Conservation (phyloP, 1,140 invertebrate species). For the Carcinoscorpius rotundicauda region DNA sequence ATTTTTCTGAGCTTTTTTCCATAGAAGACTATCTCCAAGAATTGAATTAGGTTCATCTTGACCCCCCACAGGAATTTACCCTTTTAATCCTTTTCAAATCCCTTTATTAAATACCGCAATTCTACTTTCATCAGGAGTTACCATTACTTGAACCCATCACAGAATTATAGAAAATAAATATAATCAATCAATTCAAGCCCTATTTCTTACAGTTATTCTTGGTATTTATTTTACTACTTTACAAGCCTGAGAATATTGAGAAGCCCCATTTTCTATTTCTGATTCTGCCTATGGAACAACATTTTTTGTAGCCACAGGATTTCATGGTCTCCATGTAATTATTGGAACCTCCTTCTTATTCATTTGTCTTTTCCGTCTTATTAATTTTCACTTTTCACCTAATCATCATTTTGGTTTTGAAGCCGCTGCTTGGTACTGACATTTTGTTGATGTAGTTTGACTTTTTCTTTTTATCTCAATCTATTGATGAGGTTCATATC, state of each 20-base stretch:
- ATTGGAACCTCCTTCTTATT: conserved; percentile 53
- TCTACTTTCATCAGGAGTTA: conserved; percentile 42
- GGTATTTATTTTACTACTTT: conserved; percentile 40
- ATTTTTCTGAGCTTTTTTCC: conserved; percentile 52
- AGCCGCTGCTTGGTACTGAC: conserved; percentile 55
- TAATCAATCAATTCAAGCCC: conserved; percentile 31
- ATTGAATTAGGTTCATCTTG: conserved; percentile 46
- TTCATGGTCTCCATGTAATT: conserved; percentile 57
- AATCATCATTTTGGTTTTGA: conserved; percentile 54
- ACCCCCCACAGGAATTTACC: conserved; percentile 41
- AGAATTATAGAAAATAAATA: conserved; percentile 40
- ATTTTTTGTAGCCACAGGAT: conserved; percentile 57
- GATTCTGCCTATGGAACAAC: conserved; percentile 49
- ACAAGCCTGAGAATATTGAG: conserved; percentile 33
- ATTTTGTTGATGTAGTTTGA: conserved; percentile 60
- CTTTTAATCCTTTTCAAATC: conserved; percentile 49
- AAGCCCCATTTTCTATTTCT: conserved; percentile 41
- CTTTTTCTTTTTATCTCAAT: conserved; percentile 52
- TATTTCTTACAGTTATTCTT: conserved; percentile 42
- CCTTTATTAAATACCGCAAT: conserved; percentile 49
- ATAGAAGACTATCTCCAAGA: conserved; percentile 44
- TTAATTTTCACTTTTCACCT: conserved; percentile 42
- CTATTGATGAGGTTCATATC: conserved; percentile 47
- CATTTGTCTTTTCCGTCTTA: conserved; percentile 40
- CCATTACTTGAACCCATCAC: conserved; percentile 44